phyloP scores from a whole-genome alignment of 1,140 invertebrate genomes.

The Macrocentrus cingulum region DNA sequence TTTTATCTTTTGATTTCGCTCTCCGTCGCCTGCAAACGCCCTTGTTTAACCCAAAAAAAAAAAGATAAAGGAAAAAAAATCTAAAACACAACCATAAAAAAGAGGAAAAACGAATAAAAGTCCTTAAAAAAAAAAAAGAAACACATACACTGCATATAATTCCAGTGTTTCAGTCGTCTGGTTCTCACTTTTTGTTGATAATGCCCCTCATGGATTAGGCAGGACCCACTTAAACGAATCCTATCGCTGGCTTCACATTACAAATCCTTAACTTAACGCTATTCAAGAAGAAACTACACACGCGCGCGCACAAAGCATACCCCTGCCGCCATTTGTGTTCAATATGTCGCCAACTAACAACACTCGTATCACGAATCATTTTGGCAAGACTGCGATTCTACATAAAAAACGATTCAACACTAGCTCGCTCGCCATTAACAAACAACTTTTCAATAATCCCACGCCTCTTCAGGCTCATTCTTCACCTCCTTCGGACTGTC shows the following conservation, averaged over 20 bases:
- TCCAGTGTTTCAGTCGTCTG: neutral
- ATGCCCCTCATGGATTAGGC: constrained; percentile 1
- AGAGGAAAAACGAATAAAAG: too few species aligned
- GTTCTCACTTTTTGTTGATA: too few species aligned
- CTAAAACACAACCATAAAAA: too few species aligned
- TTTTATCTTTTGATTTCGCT: too few species aligned
- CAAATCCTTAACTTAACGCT: neutral
- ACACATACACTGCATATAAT: constrained; percentile 4
- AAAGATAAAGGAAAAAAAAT: too few species aligned
- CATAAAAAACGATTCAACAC: neutral
- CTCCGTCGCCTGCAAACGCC: too few species aligned
- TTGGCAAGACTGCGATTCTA: constrained; percentile 14
- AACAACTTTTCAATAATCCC: constrained; percentile 48
- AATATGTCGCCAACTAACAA: neutral
- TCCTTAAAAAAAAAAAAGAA: too few species aligned
- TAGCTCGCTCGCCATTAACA: neutral
- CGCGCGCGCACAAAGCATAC: neutral
- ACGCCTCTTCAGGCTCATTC: constrained; percentile 54
- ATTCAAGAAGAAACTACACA: constrained; percentile 4
- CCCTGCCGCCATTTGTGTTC: neutral
- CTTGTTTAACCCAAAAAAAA: too few species aligned
- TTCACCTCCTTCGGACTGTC: constrained; percentile 54
- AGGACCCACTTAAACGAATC: constrained; percentile 41
- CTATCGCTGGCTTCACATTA: constrained; percentile 53
- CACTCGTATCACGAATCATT: constrained; percentile 7